Conservation (phyloP, 2,888 invertebrate genomes). For the Hydrotaea cyrtoneurina region DNA sequence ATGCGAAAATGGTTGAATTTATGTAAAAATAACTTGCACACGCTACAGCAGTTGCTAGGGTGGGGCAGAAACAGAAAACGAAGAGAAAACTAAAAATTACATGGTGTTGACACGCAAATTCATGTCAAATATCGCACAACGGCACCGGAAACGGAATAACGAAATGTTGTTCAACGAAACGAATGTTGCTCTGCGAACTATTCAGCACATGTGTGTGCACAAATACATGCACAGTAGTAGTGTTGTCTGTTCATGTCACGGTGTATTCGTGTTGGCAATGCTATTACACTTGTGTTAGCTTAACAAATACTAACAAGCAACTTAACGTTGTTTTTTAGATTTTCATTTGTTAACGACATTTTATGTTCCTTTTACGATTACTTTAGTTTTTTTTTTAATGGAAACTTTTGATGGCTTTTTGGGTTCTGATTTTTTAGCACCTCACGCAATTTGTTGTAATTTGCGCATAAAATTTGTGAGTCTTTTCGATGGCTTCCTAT, state of each 20-base stretch:
- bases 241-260: not conserved
- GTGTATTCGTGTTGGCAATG: too few species aligned
- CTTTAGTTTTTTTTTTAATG: not conserved
- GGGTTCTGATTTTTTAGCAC: not conserved
- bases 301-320: too few species aligned
- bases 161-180: conserved; percentile 18
- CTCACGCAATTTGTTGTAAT: not conserved
- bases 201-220: too few species aligned
- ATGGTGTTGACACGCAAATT: conserved; percentile 63
- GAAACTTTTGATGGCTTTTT: not conserved
- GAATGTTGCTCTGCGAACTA: not conserved
- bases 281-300: too few species aligned
- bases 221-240: not conserved
- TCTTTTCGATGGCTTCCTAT: too few species aligned
- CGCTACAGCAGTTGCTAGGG: not conserved
- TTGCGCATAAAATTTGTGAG: not conserved
- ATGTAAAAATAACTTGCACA: not conserved
- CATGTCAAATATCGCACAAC: conserved; percentile 29
- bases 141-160: conserved; percentile 31
- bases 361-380: not conserved
- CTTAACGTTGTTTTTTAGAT: too few species aligned
- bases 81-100: conserved; percentile 28
- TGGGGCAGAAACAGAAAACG: not conserved
- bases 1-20: conserved; percentile 11
- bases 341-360: not conserved